A percentile compares a stretch with the other conserved stretches of the same genome.
Evolutionary conservation across 2,113 vertebrate species (phyloP).

Genomic region (Leucopternis melanops): DNA sequence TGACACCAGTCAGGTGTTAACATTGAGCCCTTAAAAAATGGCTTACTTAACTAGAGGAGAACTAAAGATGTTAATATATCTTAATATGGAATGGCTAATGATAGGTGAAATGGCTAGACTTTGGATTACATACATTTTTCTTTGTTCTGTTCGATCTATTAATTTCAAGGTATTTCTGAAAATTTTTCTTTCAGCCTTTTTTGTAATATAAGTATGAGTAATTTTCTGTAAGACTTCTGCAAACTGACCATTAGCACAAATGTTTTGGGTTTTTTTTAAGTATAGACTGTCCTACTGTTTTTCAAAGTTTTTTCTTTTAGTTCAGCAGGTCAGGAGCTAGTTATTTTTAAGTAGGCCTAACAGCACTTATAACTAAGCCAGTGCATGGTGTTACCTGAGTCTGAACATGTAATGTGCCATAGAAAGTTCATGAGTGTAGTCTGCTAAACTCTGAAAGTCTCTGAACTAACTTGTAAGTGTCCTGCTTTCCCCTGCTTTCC

Average conservation of each 20-base stretch:
- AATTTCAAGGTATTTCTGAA: background rate
- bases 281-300: background rate
- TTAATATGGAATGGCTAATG: background rate
- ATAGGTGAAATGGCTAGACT: background rate
- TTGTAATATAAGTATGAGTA: background rate
- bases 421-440: background rate
- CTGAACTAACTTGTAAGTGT: background rate
- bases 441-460: background rate
- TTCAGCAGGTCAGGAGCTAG: background rate
- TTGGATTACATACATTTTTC: background rate
- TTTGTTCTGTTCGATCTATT: background rate
- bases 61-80: background rate
- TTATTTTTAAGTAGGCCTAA: background rate
- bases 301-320: background rate
- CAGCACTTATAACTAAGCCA: accelerated
- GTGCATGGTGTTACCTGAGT: background rate
- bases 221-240: background rate
- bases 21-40: background rate
- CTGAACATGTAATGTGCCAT: background rate
- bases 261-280: background rate
- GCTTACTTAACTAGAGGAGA: background rate
- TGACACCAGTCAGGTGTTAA: background rate
- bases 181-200: background rate
- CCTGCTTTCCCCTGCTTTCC: too few relatives aligned
- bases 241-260: background rate